Percentiles rank a stretch among this genome's conserved stretches.
Conservation (phyloP, 1,140 invertebrate genomes). For the Anastrepha obliqua region DNA sequence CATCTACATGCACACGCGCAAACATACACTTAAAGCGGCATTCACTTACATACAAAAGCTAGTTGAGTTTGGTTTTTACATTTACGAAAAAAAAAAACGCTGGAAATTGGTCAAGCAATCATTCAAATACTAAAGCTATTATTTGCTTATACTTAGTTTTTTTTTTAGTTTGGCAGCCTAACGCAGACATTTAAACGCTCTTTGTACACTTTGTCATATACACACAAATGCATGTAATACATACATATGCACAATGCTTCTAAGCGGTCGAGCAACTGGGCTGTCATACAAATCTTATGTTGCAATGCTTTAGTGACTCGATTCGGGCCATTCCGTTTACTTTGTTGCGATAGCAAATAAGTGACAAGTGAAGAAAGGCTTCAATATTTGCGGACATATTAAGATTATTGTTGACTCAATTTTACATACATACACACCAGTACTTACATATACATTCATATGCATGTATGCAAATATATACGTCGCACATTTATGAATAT, state of each 20-base stretch:
- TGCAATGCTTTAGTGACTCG: neutral
- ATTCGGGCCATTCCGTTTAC: neutral
- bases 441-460: neutral
- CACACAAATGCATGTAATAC: neutral
- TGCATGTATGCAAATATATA: neutral
- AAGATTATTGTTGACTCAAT: neutral
- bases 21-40: too few species aligned
- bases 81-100: neutral
- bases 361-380: neutral
- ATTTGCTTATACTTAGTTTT: neutral
- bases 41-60: neutral
- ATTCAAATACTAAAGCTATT: neutral
- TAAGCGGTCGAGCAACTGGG: neutral
- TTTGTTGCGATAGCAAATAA: slow-evolving; percentile 15
- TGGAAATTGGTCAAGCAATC: neutral
- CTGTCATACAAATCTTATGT: neutral
- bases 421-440: neutral
- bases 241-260: neutral
- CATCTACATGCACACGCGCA: too few species aligned
- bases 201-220: neutral
- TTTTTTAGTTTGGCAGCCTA: neutral
- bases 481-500: neutral
- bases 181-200: neutral
- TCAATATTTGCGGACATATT: slow-evolving; percentile 30
- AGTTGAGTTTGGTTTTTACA: neutral